These are phyloP conservation scores for Aptenodytes patagonicus DNA, from an alignment of 2,113 vertebrate species.

Conservation along the genomic window DNA sequence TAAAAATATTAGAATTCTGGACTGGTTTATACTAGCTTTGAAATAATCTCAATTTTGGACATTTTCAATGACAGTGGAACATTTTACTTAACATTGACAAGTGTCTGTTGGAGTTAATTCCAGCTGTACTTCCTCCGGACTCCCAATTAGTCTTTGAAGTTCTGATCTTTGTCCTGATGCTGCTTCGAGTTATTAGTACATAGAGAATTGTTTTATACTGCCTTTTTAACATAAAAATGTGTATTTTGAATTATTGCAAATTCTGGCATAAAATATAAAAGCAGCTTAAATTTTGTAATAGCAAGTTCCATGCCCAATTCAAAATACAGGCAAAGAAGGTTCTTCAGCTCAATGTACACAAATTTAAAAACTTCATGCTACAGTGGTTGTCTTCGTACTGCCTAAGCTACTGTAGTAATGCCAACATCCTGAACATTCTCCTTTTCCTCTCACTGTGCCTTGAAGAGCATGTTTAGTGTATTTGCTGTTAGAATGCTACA, in stretches of 20 bases:
- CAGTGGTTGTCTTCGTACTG: neutral
- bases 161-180: neutral
- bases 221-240: neutral
- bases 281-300: neutral
- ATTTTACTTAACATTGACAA: neutral
- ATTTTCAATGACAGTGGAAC: neutral
- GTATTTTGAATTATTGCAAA: neutral
- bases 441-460: neutral
- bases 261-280: neutral
- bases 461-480: neutral
- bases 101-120: neutral
- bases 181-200: neutral
- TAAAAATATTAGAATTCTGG: neutral
- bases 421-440: neutral
- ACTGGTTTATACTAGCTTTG: neutral
- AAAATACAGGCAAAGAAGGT: neutral
- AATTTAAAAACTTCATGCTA: accelerated
- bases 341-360: neutral
- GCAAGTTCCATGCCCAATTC: accelerated
- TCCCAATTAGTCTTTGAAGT: neutral
- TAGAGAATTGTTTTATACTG: neutral
- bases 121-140: neutral
- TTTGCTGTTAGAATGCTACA: neutral
- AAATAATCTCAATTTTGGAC: neutral
- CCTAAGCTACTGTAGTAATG: neutral